phyloP scores from a whole-genome alignment of 2,797 vertebrate species.

The Aulostomus chinensis region DNA sequence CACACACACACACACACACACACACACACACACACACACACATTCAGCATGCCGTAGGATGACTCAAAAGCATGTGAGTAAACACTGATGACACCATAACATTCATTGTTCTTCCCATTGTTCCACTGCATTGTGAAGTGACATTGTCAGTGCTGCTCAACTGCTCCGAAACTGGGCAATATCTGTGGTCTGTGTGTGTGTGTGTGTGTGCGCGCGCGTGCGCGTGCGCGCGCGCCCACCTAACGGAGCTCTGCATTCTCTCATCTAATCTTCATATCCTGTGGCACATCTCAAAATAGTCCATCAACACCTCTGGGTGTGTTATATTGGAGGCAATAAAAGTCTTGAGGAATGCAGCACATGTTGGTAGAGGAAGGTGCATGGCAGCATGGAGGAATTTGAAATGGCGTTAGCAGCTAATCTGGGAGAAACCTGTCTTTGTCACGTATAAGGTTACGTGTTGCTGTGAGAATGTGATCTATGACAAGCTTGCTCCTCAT shows the following conservation, averaged over 20 bases:
- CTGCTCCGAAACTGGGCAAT: conserved; percentile 36
- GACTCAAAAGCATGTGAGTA: conserved; percentile 18
- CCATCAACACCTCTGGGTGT: conserved; percentile 24
- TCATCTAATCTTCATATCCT: conserved; percentile 38
- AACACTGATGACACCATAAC: conserved; percentile 34
- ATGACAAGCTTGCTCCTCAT: conserved; percentile 63
- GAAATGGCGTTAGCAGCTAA: conserved; percentile 55
- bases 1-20: too few relatives aligned
- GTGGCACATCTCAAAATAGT: conserved; percentile 23
- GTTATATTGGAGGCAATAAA: conserved; percentile 30
- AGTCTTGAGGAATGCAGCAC: conserved; percentile 30
- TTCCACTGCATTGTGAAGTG: conserved; percentile 33
- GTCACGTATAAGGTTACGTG: conserved; percentile 64
- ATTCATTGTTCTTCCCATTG: conserved; percentile 32
- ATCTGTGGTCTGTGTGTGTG: conserved; percentile 21
- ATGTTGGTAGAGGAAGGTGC: conserved; percentile 39
- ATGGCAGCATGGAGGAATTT: conserved; percentile 37
- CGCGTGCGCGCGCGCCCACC: conserved; percentile 28
- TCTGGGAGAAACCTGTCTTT: conserved; percentile 70
- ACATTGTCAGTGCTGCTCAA: conserved; percentile 30
- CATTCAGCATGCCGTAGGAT: not conserved
- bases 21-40: too few relatives aligned
- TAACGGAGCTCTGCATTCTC: conserved; percentile 25
- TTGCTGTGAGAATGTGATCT: conserved; percentile 72
- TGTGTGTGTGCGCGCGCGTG: not conserved